Base-by-base conservation (phyloP, 2,113 vertebrate species). In the Delphinapterus leucas region DNA sequence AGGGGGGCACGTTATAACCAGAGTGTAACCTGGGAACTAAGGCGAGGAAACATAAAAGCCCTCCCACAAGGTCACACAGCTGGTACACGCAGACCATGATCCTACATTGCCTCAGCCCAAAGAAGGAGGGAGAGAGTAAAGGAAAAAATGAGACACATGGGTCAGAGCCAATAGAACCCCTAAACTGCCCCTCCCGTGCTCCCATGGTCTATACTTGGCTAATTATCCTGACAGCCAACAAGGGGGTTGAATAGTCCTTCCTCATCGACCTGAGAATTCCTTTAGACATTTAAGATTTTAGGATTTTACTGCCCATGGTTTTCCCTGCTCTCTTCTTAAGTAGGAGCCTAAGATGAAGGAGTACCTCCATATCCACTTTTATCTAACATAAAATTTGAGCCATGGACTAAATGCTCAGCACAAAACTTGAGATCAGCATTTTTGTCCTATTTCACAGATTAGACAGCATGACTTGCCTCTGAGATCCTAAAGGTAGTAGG, bases 1-100 rank as follows among this genome's bases (percentile, higher is more conserved):
- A 47, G 31, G 38, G 3, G 5, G 65, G 4, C 0, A 25, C 11
- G 0, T 44, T 12, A 7, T 55, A 6, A 44, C 14, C 61, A 12
- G 7, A 2, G 10, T 13, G 23, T 36, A 17, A 15, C 5, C 33
- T 18, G 73, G 41, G 31, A n/a, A 28, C 9, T 12, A 49, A 71
- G 38, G 6, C 63, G 5, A 68, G 26, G 36, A 58, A 28, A 65
- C 28, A 53, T 25, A 53, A 65, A 61, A 38, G 2, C 2, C 44
- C 20, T 74, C 2, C 0, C n/a, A 49, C 38, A 67, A 79, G 73
- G 44, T 81, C 33, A 80, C 88, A 33, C 2, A 9, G 81, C 58
- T 38, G 61, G 28, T 2, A 4, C 0, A 0, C 15, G 15, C 44
- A 53, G 33, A 41, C 49, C 71, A 8, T 25, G 26, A 36, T 18